Percentiles rank a stretch among this genome's conserved stretches.
These are phyloP conservation scores for Phengaris arion DNA, from an alignment of 2,888 invertebrate species.

Conservation along the genomic window DNA sequence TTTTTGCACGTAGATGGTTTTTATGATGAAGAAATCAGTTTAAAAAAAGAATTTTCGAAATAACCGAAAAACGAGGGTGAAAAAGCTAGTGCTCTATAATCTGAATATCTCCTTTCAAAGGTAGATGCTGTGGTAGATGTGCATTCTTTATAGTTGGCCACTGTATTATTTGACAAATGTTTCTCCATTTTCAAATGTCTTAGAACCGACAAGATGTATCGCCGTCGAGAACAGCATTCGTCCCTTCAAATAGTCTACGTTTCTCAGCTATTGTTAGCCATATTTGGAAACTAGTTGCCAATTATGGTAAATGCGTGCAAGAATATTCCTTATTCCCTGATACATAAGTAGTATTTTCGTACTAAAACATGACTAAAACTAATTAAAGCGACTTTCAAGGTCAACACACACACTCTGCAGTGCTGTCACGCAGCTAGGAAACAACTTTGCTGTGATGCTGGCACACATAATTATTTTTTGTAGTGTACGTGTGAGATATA, in stretches of 20 bases:
- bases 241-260: not conserved
- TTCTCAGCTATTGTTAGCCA: not conserved
- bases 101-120: too few species aligned
- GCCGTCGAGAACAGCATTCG: not conserved
- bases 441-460: conserved; percentile 6
- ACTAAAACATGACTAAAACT: not conserved
- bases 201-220: not conserved
- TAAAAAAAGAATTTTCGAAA: too few species aligned
- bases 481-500: conserved; percentile 16
- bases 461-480: not conserved
- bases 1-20: too few species aligned
- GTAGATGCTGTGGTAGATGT: too few species aligned
- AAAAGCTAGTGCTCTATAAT: too few species aligned
- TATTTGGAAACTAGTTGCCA: not conserved
- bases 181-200: not conserved
- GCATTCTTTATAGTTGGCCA: too few species aligned
- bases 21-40: too few species aligned
- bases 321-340: not conserved
- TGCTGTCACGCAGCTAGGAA: conserved; percentile 17
- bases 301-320: not conserved
- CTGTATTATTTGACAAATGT: not conserved
- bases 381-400: not conserved
- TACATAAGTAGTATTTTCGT: not conserved
- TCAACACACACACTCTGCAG: not conserved
- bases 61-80: too few species aligned